Conservation (phyloP, 2,797 vertebrate genomes). For the Hyperoplus immaculatus region DNA sequence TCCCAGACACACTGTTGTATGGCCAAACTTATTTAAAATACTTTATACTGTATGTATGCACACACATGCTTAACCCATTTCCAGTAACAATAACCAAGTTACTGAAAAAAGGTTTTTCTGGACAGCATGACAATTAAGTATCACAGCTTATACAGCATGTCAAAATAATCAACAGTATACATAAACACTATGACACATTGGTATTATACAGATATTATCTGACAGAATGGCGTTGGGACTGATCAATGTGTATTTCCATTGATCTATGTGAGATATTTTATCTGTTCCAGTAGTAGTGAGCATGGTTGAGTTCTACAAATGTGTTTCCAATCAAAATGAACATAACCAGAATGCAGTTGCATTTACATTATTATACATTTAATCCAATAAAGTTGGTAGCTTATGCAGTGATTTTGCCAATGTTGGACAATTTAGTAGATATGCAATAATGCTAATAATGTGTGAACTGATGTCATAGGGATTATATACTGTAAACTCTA, state of each 20-base stretch:
- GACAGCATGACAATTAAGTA: not conserved
- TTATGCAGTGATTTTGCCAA: conserved; percentile 29
- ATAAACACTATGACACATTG: not conserved
- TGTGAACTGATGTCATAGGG: conserved; percentile 10
- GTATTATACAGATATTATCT: conserved; percentile 4
- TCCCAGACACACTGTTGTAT: conserved; percentile 27
- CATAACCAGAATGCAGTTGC: not conserved
- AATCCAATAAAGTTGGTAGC: not conserved
- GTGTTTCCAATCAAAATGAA: not conserved
- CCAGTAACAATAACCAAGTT: not conserved
- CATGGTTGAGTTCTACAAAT: not conserved
- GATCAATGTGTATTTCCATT: not conserved
- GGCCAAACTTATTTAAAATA: conserved; percentile 21
- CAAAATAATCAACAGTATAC: not conserved
- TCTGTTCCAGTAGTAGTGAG: not conserved
- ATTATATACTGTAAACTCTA: no score
- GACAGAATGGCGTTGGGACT: not conserved
- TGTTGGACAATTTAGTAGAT: conserved; percentile 20
- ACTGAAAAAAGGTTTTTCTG: conserved; percentile 10
- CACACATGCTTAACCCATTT: conserved; percentile 12
- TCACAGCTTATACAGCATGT: conserved; percentile 3
- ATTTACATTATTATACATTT: not conserved
- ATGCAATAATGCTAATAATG: conserved; percentile 34
- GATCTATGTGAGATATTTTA: not conserved
- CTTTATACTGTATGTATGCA: not conserved